Evolutionary conservation across 2,113 vertebrate species (phyloP), one percentile per base, ranked within the genome.

Genomic region (Apaloderma vittatum): DNA sequence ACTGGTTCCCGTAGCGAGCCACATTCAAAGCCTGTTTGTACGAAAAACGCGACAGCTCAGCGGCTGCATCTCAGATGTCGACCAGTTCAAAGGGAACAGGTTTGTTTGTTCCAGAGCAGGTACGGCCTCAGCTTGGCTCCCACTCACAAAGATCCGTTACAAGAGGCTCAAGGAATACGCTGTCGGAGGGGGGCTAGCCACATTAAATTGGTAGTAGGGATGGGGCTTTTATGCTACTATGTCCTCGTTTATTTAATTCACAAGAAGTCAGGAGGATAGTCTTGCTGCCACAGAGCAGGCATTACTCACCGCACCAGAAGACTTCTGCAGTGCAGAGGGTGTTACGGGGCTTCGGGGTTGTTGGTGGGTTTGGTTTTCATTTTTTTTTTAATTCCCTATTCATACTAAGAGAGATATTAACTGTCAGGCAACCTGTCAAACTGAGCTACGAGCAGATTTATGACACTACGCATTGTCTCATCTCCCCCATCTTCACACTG

Each of bases 11-110:
- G 11, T 2, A 24, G 15, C 0, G 43, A 93, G 61, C 55, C 0
- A 4, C 3, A 6, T n/a, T 43, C 61, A 36, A 16, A 72, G 30
- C 17, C 43, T 0, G 0, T 40, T 13, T 12, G 8, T 18, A 43
- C 4, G 37, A 37, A 24, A 75, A 46, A 15, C 1, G 34, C 49
- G 52, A 3, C 55, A 48, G 62, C 54, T 76, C 67, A 11, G 59
- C 15, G 58, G 34, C 4, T 30, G 54, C 16, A 46, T 6, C 77
- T 37, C 16, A 36, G 59, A 19, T 18, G 37, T 34, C 2, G 2
- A 37, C 6, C n/a, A 45, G 76, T 43, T 66, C 77, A 58, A 70
- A 22, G 9, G 71, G 54, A 83, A 58, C 16, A 46, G 32, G 34
- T 32, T 3, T 9, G 66, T 21, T 58, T 76, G 51, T 45, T 66